Percentiles rank a stretch among this genome's conserved stretches.
Conservation (phyloP, 2,888 invertebrate species). For the Lymantria monacha region DNA sequence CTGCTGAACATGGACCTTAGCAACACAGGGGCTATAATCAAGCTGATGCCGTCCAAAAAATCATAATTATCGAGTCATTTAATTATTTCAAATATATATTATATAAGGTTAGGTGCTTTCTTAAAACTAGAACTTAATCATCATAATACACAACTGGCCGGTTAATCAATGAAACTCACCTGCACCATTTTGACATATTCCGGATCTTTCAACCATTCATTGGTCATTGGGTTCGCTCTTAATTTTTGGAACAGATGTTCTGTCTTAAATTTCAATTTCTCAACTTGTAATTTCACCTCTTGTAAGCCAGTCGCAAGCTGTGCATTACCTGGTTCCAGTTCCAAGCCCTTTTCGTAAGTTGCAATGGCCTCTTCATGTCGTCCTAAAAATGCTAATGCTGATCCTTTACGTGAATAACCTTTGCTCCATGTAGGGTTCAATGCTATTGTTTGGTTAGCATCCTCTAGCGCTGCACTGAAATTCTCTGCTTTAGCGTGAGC, state of each 20-base stretch:
- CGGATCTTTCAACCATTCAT: constrained; percentile 87
- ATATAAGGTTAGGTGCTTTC: too few species aligned
- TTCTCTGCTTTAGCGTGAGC: constrained; percentile 92
- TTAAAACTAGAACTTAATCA: too few species aligned
- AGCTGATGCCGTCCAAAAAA: too few species aligned
- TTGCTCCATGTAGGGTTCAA: constrained; percentile 94
- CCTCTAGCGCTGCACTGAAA: constrained; percentile 88
- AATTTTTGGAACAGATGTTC: constrained; percentile 82
- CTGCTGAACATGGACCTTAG: too few species aligned
- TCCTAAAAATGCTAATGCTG: constrained; percentile 90
- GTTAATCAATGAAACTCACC: constrained; percentile 39
- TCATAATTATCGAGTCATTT: too few species aligned
- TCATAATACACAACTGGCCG: too few species aligned
- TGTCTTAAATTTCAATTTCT: constrained; percentile 40
- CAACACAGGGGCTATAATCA: too few species aligned
- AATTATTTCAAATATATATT: too few species aligned
- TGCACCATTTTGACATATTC: constrained; percentile 85
- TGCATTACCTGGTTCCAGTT: constrained; percentile 87
- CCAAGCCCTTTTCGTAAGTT: constrained; percentile 87
- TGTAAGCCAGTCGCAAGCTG: constrained; percentile 86
- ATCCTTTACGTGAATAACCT: constrained; percentile 94
- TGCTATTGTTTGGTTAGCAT: constrained; percentile 91
- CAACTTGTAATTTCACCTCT: constrained; percentile 79
- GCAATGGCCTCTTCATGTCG: constrained; percentile 88
- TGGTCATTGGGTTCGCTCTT: constrained; percentile 85